phyloP scores from a whole-genome alignment of 2,888 invertebrate species.

The Matsumyia berberina region DNA sequence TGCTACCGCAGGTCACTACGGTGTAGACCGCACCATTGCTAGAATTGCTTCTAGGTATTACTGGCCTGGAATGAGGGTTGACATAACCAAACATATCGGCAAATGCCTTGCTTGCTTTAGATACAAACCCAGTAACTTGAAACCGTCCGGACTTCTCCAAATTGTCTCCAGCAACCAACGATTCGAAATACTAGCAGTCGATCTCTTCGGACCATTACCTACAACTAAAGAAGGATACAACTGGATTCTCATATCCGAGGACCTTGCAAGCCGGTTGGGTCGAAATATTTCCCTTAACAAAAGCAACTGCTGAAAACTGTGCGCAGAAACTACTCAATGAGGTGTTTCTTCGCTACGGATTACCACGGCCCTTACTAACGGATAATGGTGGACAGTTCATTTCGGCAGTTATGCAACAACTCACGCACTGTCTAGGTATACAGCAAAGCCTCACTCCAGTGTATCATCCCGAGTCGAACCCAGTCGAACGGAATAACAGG shows the following conservation, averaged over 20 bases:
- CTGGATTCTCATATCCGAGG: constrained; percentile 67
- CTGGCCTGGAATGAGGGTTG: too few relatives aligned
- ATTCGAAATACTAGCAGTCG: constrained; percentile 19
- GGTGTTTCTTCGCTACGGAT: constrained; percentile 79
- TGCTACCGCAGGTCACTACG: constrained; percentile 10
- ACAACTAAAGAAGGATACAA: constrained; percentile 8
- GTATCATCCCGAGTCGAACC: constrained; percentile 69
- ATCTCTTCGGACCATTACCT: background rate
- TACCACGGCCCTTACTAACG: constrained; percentile 78
- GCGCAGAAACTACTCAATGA: constrained; percentile 78
- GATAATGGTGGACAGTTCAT: constrained; percentile 82
- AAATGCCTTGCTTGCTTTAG: too few relatives aligned
- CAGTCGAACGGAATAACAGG: constrained; percentile 64
- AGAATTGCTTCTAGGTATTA: too few relatives aligned
- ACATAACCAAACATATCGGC: too few relatives aligned
- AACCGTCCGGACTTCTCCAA: constrained; percentile 39
- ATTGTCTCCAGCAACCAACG: constrained; percentile 1
- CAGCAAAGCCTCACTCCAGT: constrained; percentile 65
- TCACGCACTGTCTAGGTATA: constrained; percentile 59
- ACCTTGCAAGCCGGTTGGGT: constrained; percentile 73
- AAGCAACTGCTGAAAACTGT: constrained; percentile 78
- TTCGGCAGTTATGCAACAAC: constrained; percentile 80
- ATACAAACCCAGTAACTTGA: too few relatives aligned
- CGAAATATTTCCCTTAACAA: constrained; percentile 57
- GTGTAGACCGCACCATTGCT: too few relatives aligned